Base-by-base conservation (phyloP, 2,797 vertebrate species). In the Labeo calbasu region DNA sequence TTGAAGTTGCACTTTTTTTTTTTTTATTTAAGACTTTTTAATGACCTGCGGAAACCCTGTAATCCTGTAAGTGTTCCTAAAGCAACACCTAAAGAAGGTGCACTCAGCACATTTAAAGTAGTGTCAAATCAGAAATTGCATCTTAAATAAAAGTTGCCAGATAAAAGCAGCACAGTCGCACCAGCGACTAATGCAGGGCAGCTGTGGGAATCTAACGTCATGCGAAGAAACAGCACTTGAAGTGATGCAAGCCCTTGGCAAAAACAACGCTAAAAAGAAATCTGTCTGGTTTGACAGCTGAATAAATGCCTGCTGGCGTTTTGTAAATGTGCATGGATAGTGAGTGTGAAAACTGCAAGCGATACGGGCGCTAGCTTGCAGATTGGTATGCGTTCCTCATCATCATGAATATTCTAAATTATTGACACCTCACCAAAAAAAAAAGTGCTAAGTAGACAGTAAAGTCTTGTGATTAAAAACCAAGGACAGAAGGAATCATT, bases 371-470 rank as follows among this genome's bases (percentile, higher is more conserved):
- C 79, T 82, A 71, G 82, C 57, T 40, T 55, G 65, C 72, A 78
- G 83, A 88, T 87, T 89, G 88, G 84, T 87, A 89, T 90, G 88
- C 88, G 46, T 79, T 79, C 82, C 72, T 77, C 75, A 57, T 78
- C 69, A 40, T 86, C 87, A 88, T 90, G 89, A 90, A 91, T 90
- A 91, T 90, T 88, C 88, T 81, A 85, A 87, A 89, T 89, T 90
- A 90, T 91, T 90, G 90, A 90, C 89, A 89, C 85, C 87, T 89
- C 89, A 89, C 86, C 79, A 89, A 85, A 86, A 81, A 86, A 81
- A 81, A 90, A 91, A 91, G 86, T 88, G 90, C 89, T 65, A 89
- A 88, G 85, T 88, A 87, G 90, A 90, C 89, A 88, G 85, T 87
- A 85, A 87, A 85, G 83, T 55, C 72, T 65, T 85, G 78, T 87